Base-by-base conservation (phyloP, 2,797 vertebrate species). In the Cyclopterus lumpus region DNA sequence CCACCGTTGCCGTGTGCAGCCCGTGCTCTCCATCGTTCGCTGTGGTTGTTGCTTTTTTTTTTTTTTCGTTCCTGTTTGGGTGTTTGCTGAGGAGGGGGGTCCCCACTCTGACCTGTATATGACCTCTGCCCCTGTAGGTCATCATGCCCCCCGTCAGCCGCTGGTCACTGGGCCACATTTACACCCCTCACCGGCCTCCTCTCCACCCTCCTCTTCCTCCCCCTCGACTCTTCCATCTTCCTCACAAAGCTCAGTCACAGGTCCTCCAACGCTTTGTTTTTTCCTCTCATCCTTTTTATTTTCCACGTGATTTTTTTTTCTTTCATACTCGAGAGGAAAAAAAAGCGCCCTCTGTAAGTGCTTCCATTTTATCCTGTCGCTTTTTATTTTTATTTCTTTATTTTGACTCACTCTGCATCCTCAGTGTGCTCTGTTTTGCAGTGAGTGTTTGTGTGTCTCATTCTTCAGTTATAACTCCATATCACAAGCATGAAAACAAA, bases 121-220 rank as follows among this genome's bases (percentile, higher is more conserved):
- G 90, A 91, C 88, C 91, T 93, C 87, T 93, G 89, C 90, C 90
- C 89, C 81, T 88, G 78, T 91, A 94, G 93, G 95, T 95, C 84
- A 92, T 93, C 92, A 92, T 94, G 86, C 66, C 89, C 88, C 94
- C 94, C 73, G 90, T 91, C 92, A 94, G 90, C 93, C 90, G 89
- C 90, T 95, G 95, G 94, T 95, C 94, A 88, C 90, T 94, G 94
- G 95, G 93, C 70, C 95, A 95, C 87, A 95, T 93, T 92, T 93
- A 94, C 91, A 95, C 95, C 91, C 94, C 94, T 71, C 94, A 94
- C 92, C 90, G 94, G 89, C 94, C 94, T 93, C 94, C 95, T 93
- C 94, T 94, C 81, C 93, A 95, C 93, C 94, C 94, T 94, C 92
- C 93, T 92, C 92, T 91, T 94, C 93, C 94, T 92, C 91, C 93